phyloP scores from a whole-genome alignment of 2,797 vertebrate species.

The Protonibea diacanthus region DNA sequence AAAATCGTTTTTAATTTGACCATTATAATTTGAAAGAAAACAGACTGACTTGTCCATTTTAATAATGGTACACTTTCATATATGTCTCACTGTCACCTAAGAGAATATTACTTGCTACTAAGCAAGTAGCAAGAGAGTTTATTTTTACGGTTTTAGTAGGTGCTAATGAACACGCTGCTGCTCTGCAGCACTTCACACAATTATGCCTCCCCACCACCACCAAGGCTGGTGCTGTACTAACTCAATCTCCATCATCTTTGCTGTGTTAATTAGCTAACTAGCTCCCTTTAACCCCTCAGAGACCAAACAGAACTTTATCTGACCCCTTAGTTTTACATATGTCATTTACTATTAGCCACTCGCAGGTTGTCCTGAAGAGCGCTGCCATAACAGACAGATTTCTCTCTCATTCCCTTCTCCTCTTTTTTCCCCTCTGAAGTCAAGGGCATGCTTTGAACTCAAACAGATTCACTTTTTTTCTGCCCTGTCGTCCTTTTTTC shows the following conservation, averaged over 20 bases:
- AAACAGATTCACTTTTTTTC: conserved; percentile 70
- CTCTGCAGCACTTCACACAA: conserved; percentile 15
- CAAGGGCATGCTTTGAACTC: conserved; percentile 85
- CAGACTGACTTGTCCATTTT: background rate
- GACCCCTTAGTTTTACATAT: conserved; percentile 82
- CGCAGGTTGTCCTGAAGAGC: conserved; percentile 68
- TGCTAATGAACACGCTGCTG: conserved; percentile 17
- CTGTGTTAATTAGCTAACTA: conserved; percentile 46
- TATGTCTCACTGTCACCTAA: background rate
- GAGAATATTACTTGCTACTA: background rate
- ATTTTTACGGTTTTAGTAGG: conserved; percentile 7
- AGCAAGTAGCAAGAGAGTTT: background rate
- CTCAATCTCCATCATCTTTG: conserved; percentile 47
- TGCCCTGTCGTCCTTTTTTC: conserved; percentile 61
- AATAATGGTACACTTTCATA: background rate
- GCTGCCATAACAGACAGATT: conserved; percentile 71
- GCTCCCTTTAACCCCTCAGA: conserved; percentile 63
- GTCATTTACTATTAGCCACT: conserved; percentile 83
- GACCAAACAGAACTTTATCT: conserved; percentile 76
- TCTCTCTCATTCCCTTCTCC: conserved; percentile 46
- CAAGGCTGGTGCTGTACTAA: conserved; percentile 19
- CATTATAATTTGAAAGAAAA: background rate
- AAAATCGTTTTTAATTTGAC: background rate
- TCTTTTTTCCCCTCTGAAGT: conserved; percentile 70
- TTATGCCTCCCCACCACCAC: background rate